Percentiles rank a stretch among this genome's conserved stretches.
Conservation (phyloP, 2,797 vertebrate species). For the Cyprinella venusta region DNA sequence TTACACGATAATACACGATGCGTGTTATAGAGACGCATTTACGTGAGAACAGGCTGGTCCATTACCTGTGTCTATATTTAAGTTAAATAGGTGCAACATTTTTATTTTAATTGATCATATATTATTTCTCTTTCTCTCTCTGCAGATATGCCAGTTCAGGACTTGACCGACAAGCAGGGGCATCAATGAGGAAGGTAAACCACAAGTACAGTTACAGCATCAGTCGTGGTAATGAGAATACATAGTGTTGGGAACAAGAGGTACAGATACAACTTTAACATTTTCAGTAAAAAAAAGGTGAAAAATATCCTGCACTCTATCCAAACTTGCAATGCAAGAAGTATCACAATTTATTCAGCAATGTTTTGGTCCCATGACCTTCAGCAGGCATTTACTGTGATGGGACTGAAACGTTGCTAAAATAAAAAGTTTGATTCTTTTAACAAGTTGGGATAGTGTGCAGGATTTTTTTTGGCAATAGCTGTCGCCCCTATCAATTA, state of each 20-base stretch:
- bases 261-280: not conserved
- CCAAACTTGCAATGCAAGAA: not conserved
- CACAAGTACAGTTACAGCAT: not conserved
- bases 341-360: not conserved
- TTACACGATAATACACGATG: no score
- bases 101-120: not conserved
- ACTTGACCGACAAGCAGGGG: constrained; percentile 76
- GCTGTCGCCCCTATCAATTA: not conserved
- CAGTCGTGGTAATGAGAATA: not conserved
- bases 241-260: not conserved
- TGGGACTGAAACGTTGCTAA: not conserved
- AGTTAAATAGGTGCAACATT: no score
- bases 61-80: not conserved
- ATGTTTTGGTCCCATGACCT: not conserved
- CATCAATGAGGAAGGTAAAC: constrained; percentile 83
- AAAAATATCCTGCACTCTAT: not conserved
- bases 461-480: not conserved
- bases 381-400: not conserved
- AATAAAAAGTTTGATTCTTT: not conserved
- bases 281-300: not conserved
- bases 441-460: not conserved
- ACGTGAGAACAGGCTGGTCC: no score
- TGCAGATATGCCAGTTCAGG: constrained; percentile 79
- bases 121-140: constrained; percentile 15
- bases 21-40: no score